Evolutionary conservation across 2,888 invertebrate genomes (phyloP).

Genomic region (Scaptomyza polygonia): DNA sequence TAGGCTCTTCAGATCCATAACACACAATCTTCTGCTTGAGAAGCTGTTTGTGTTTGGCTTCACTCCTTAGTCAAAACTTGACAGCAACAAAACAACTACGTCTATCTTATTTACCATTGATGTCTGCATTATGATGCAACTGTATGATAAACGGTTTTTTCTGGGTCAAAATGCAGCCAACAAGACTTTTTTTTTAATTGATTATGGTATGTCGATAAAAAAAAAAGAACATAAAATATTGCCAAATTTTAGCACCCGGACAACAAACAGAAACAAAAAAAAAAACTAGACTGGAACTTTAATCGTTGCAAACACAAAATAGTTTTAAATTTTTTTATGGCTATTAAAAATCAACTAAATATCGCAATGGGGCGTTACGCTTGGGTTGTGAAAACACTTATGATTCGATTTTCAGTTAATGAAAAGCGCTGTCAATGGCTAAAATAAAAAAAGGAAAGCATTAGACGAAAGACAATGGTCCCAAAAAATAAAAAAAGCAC

Average conservation of each 20-base stretch:
- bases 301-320: not conserved
- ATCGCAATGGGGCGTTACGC: not conserved
- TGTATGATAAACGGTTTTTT: slow-evolving; percentile 6
- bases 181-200: slow-evolving; percentile 50
- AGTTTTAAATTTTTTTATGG: slow-evolving; percentile 1
- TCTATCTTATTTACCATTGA: slow-evolving; percentile 1
- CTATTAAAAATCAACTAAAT: slow-evolving; percentile 22
- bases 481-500: too few species aligned
- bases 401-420: too few species aligned
- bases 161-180: slow-evolving; percentile 50
- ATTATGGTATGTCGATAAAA: slow-evolving; percentile 34
- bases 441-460: too few species aligned
- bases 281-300: slow-evolving; percentile 3
- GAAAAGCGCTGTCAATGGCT: too few species aligned
- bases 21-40: slow-evolving; percentile 11
- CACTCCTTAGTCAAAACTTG: slow-evolving; percentile 26
- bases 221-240: slow-evolving; percentile 25
- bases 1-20: slow-evolving; percentile 1
- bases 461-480: too few species aligned
- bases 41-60: slow-evolving; percentile 64
- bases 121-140: slow-evolving; percentile 32
- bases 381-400: too few species aligned
- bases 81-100: slow-evolving; percentile 11
- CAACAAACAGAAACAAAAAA: slow-evolving; percentile 17
- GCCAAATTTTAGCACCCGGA: slow-evolving; percentile 30